phyloP scores from a whole-genome alignment of 2,888 invertebrate genomes.

The Hypomecis atomaria region DNA sequence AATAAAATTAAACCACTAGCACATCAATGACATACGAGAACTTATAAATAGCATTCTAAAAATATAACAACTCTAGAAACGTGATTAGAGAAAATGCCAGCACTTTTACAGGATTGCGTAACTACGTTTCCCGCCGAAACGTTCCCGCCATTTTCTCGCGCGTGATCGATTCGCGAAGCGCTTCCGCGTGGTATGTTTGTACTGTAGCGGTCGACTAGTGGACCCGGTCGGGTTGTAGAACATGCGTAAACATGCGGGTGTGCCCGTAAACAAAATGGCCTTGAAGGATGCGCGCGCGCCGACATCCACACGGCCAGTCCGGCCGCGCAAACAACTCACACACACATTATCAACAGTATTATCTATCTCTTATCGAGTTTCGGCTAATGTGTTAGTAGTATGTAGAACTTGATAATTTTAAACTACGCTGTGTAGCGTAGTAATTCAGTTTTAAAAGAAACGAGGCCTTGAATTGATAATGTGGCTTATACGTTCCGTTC shows the following conservation, averaged over 20 bases:
- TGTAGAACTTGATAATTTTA: conserved; percentile 45
- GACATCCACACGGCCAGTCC: conserved; percentile 47
- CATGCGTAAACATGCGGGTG: conserved; percentile 71
- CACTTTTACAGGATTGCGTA: conserved; percentile 72
- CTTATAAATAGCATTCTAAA: conserved; percentile 36
- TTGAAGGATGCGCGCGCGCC: conserved; percentile 71
- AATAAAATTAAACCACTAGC: conserved; percentile 17
- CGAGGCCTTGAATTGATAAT: conserved; percentile 51
- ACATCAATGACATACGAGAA: conserved; percentile 26
- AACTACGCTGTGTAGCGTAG: conserved; percentile 42
- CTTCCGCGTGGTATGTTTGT: conserved; percentile 44
- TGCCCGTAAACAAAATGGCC: conserved; percentile 79
- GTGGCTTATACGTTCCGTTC: conserved; percentile 19
- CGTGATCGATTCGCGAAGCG: conserved; percentile 59
- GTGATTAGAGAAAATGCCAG: conserved; percentile 47
- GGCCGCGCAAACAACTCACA: conserved; percentile 63
- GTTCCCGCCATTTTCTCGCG: conserved; percentile 76
- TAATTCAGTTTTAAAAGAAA: conserved; percentile 36
- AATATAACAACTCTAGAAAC: conserved; percentile 42
- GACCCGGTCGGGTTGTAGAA: conserved; percentile 60
- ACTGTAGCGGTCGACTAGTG: conserved; percentile 49
- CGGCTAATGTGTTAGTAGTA: conserved; percentile 49
- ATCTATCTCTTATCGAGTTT: conserved; percentile 67
- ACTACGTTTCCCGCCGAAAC: conserved; percentile 74
- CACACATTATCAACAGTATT: conserved; percentile 61